Conservation (phyloP, 2,797 vertebrate species). For the Decapterus maruadsi region DNA sequence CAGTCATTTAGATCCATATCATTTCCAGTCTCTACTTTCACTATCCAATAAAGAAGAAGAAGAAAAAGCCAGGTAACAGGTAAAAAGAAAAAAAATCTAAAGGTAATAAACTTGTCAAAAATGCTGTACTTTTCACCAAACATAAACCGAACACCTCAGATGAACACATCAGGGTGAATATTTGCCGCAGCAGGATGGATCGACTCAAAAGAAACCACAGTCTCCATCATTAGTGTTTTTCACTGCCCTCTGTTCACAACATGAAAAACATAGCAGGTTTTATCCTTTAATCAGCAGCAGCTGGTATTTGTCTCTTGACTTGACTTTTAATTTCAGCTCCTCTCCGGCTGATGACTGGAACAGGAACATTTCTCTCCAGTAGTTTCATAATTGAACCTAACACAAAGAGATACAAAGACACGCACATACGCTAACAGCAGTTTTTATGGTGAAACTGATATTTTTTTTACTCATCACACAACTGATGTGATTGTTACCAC, state of each 20-base stretch:
- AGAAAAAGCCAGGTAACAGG: no score
- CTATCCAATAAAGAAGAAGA: background rate
- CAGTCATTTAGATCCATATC: background rate
- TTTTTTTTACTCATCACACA: no score
- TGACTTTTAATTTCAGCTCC: background rate
- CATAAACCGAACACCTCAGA: background rate
- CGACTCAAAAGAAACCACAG: background rate
- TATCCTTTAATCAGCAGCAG: slow-evolving; percentile 11
- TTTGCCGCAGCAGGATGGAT: background rate
- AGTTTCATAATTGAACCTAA: no score
- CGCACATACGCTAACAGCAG: no score
- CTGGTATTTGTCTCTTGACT: background rate
- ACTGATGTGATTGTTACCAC: background rate
- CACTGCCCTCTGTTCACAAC: background rate
- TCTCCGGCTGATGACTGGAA: no score
- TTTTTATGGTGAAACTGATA: no score
- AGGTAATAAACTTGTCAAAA: background rate
- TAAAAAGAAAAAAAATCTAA: background rate
- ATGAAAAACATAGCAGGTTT: background rate
- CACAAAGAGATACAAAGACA: background rate
- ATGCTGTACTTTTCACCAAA: background rate
- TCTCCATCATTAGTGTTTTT: background rate
- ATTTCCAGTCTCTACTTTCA: background rate
- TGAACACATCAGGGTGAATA: background rate
- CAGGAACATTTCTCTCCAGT: no score